Conservation (phyloP, 2,797 vertebrate genomes). For the Esox lucius region DNA sequence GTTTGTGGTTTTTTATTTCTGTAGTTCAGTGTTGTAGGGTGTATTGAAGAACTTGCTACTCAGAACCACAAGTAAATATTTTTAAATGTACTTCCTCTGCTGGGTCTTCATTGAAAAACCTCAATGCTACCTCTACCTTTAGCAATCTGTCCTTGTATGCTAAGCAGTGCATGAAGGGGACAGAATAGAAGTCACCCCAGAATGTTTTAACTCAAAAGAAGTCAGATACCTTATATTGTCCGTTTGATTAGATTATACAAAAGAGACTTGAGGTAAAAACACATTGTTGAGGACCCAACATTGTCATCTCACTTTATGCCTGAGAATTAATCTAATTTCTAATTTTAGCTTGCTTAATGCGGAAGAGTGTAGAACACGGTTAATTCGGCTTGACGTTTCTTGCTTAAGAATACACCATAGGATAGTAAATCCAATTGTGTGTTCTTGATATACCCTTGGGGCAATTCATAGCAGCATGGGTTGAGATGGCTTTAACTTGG, state of each 20-base stretch:
- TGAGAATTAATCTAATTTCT: background rate
- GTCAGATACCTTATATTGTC: background rate
- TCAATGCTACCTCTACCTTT: too few species aligned
- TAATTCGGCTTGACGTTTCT: conserved; percentile 27
- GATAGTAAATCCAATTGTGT: conserved; percentile 32
- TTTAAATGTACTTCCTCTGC: conserved; percentile 13
- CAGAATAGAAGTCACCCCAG: too few species aligned
- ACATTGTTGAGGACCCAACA: too few species aligned
- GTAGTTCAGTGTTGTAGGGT: too few species aligned
- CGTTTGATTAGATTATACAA: background rate
- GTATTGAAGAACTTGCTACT: too few species aligned
- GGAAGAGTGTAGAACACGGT: conserved; percentile 12
- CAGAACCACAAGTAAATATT: background rate
- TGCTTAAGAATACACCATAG: conserved; percentile 19
- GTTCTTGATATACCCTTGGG: conserved; percentile 27
- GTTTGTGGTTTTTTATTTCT: too few species aligned
- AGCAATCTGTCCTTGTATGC: too few species aligned
- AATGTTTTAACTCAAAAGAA: too few species aligned
- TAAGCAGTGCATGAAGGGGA: too few species aligned
- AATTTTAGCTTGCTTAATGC: too few species aligned
- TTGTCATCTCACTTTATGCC: background rate
- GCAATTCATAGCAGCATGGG: conserved; percentile 17
- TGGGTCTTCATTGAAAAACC: background rate
- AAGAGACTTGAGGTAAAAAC: background rate
- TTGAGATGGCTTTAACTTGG: conserved; percentile 58